Evolutionary conservation across 2,888 invertebrate species (phyloP).

Genomic region (Adelognathus sp.): DNA sequence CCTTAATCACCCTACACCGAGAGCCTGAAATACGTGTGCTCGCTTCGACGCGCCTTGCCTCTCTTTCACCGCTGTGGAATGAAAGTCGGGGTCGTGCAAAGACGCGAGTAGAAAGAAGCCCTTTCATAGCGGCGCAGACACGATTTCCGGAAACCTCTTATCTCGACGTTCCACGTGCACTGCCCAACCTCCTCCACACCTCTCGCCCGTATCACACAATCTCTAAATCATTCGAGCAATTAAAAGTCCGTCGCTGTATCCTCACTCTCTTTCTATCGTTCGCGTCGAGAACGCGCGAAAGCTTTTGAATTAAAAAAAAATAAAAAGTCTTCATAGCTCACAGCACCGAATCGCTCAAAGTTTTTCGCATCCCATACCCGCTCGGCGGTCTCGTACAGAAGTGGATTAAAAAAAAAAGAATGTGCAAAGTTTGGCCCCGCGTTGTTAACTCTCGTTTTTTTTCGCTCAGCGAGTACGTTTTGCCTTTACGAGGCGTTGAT

Average conservation of each 20-base stretch:
- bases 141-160: conserved; percentile 57
- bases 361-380: conserved; percentile 45
- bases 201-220: background rate
- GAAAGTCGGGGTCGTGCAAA: conserved; percentile 31
- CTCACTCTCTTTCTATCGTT: conserved; percentile 25
- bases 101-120: conserved; percentile 43
- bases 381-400: conserved; percentile 11
- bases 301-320: too few species aligned
- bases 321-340: conserved; percentile 40
- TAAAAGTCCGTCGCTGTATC: conserved; percentile 75
- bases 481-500: background rate
- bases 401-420: conserved; percentile 9
- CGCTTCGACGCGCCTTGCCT: conserved; percentile 48
- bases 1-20: conserved; percentile 50
- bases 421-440: conserved; percentile 29
- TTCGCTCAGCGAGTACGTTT: background rate
- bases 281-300: conserved; percentile 20
- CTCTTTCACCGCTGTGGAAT: conserved; percentile 48
- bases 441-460: background rate
- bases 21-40: conserved; percentile 33
- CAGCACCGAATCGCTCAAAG: conserved; percentile 34
- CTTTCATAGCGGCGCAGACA: conserved; percentile 50
- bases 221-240: conserved; percentile 69
- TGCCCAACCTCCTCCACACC: conserved; percentile 8
- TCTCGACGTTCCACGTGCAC: conserved; percentile 51